Conservation (phyloP, 2,113 vertebrate species). For the Loxodonta africana region DNA sequence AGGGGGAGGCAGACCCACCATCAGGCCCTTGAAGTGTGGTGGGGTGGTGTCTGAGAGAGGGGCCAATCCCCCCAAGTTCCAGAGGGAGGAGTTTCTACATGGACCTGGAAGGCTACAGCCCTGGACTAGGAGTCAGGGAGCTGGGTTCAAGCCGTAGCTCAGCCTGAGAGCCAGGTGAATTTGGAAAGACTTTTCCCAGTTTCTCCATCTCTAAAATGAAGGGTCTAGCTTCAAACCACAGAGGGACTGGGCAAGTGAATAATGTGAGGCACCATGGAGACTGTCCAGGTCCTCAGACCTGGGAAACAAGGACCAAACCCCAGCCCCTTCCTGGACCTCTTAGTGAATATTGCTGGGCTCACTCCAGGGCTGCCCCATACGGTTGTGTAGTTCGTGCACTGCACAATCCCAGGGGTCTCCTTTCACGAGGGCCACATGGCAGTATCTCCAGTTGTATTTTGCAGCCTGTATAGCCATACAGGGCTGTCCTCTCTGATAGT, state of each 20-base stretch:
- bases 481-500: neutral
- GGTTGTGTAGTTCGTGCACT: fast-evolving
- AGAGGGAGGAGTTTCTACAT: neutral
- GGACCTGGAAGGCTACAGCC: neutral
- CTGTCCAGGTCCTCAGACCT: neutral
- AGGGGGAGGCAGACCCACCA: fast-evolving
- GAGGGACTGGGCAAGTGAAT: neutral
- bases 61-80: no score
- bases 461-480: neutral
- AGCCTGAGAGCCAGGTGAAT: neutral
- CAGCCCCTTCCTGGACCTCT: neutral
- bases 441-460: neutral
- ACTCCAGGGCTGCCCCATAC: neutral
- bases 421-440: fast-evolving
- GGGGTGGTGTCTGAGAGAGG: neutral
- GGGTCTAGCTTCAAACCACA: neutral
- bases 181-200: neutral
- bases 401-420: neutral
- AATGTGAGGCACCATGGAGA: fast-evolving
- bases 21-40: neutral
- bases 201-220: neutral
- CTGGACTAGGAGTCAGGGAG: neutral
- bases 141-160: neutral
- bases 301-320: neutral
- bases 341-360: neutral